Conservation (phyloP, 2,113 vertebrate species). For the Notechis scutatus region DNA sequence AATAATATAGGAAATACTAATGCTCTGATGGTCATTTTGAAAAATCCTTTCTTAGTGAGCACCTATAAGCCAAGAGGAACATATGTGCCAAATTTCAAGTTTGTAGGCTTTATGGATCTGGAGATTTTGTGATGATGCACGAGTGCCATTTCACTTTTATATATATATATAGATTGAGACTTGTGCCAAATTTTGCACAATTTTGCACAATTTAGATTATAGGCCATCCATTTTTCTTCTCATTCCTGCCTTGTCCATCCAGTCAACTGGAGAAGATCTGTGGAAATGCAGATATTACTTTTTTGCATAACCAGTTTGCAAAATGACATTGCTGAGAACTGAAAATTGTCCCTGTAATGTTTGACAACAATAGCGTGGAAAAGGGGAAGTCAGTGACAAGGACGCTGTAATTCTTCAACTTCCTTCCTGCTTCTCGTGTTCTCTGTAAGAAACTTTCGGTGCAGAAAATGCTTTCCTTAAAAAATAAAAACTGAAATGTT, state of each 20-base stretch:
- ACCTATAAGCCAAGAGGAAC: too few relatives aligned
- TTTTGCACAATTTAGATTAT: too few relatives aligned
- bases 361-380: constrained; percentile 37
- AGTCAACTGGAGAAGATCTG: constrained; percentile 49
- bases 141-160: too few relatives aligned
- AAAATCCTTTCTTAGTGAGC: too few relatives aligned
- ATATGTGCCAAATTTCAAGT: too few relatives aligned
- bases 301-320: constrained; percentile 40
- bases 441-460: constrained; percentile 45
- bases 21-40: too few relatives aligned
- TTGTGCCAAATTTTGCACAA: background rate
- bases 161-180: background rate
- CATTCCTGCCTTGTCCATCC: background rate
- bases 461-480: constrained; percentile 21
- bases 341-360: constrained; percentile 32
- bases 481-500: constrained; percentile 13
- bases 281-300: constrained; percentile 38
- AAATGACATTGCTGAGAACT: constrained; percentile 43
- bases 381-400: constrained; percentile 57
- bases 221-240: constrained; percentile 15
- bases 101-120: too few relatives aligned
- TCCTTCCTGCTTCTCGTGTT: constrained; percentile 51
- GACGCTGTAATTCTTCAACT: constrained; percentile 25
- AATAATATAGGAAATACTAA: too few relatives aligned
- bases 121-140: too few relatives aligned